A percentile compares a stretch with the other conserved stretches of the same genome.
Evolutionary conservation across 2,797 vertebrate species (phyloP).

Genomic region (Anguilla obscura): DNA sequence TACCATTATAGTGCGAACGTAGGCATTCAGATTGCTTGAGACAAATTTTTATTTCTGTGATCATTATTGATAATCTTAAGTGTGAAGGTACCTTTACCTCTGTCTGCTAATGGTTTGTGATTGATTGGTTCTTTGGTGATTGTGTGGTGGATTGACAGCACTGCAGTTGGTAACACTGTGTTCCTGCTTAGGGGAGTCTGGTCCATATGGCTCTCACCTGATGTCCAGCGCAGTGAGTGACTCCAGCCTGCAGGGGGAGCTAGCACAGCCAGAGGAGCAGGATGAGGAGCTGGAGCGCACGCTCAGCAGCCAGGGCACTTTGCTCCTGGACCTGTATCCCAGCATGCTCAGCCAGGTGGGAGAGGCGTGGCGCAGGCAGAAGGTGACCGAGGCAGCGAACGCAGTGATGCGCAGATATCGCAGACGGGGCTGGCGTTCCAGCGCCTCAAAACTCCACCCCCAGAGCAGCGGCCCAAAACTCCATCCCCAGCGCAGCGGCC

Average conservation of each 20-base stretch:
- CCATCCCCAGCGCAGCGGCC: neutral
- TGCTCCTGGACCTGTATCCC: slow-evolving; percentile 68
- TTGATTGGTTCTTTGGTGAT: neutral
- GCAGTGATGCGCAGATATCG: slow-evolving; percentile 66
- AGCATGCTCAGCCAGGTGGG: slow-evolving; percentile 65
- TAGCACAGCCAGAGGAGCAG: slow-evolving; percentile 59
- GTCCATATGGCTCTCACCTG: slow-evolving; percentile 30
- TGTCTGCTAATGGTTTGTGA: neutral
- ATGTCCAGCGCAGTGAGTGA: slow-evolving; percentile 39
- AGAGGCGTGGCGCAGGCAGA: slow-evolving; percentile 55
- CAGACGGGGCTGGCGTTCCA: slow-evolving; percentile 47
- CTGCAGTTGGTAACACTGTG: neutral
- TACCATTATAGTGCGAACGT: too few relatives aligned
- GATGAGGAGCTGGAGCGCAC: slow-evolving; percentile 66
- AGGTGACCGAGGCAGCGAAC: slow-evolving; percentile 46
- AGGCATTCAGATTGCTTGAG: too few relatives aligned
- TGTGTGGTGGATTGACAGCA: neutral
- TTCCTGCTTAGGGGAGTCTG: slow-evolving; percentile 33
- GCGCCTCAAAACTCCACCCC: neutral
- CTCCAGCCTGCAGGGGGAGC: slow-evolving; percentile 34
- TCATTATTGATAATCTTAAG: neutral
- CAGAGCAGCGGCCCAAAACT: neutral
- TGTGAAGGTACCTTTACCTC: neutral
- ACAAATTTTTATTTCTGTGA: too few relatives aligned
- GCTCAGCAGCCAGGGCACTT: slow-evolving; percentile 59